Conservation (phyloP, 2,113 vertebrate species). For the Cardinalis cardinalis region DNA sequence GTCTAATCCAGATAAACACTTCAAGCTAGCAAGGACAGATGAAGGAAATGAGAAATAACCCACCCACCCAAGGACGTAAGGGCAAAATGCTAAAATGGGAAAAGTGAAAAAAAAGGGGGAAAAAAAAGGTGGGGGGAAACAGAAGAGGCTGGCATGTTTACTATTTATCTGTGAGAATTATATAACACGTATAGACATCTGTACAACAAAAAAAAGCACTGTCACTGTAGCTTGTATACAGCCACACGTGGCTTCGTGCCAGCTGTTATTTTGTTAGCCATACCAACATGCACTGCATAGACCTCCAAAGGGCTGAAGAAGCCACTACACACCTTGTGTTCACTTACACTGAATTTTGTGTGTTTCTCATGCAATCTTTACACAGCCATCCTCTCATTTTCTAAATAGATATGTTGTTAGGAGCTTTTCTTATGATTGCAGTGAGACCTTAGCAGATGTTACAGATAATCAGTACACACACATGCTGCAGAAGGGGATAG, state of each 20-base stretch:
- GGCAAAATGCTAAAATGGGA: not conserved
- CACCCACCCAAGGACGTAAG: not conserved
- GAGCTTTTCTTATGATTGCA: not conserved
- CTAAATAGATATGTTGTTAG: not conserved
- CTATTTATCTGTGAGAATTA: not conserved
- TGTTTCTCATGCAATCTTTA: not conserved
- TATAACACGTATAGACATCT: not conserved
- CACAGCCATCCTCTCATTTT: not conserved
- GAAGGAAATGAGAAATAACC: not conserved
- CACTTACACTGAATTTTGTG: not conserved
- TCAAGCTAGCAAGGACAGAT: not conserved
- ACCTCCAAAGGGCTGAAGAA: not conserved
- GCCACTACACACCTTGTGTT: not conserved
- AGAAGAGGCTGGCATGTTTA: not conserved
- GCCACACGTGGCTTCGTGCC: not conserved
- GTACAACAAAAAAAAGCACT: not conserved
- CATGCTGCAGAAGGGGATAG: not conserved
- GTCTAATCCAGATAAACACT: not conserved
- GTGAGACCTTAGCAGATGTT: not conserved
- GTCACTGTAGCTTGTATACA: not conserved
- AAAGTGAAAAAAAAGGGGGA: accelerated
- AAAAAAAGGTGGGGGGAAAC: too few relatives aligned
- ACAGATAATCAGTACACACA: not conserved
- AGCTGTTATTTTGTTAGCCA: not conserved
- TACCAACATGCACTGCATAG: accelerated